Conservation (phyloP, 2,888 invertebrate genomes). For the Carabus problematicus region DNA sequence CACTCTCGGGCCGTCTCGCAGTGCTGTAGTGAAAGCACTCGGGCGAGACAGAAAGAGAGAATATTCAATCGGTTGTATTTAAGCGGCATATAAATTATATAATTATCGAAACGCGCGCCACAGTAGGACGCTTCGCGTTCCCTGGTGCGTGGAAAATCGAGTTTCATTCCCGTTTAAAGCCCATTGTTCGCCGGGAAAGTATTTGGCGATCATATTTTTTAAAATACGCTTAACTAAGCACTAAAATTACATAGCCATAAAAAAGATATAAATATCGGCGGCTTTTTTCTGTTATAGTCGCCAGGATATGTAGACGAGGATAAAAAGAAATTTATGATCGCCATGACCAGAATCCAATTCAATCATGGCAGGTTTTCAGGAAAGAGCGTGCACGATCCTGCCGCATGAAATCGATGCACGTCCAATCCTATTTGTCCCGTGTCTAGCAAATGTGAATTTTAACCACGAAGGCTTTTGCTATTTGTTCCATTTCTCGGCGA, state of each 20-base stretch:
- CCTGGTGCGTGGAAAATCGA: slow-evolving; percentile 21
- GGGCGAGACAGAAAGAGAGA: neutral
- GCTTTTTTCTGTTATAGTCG: slow-evolving; percentile 7
- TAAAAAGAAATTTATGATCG: slow-evolving; percentile 42
- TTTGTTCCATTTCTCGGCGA: slow-evolving; percentile 36
- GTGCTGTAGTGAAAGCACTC: too few relatives aligned
- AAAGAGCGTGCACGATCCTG: slow-evolving; percentile 14
- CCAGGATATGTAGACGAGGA: slow-evolving; percentile 35
- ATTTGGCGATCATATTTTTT: slow-evolving; percentile 37
- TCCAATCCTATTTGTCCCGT: slow-evolving; percentile 42
- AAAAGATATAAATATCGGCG: slow-evolving; percentile 40
- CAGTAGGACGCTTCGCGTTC: slow-evolving; percentile 12
- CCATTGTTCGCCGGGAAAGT: slow-evolving; percentile 30
- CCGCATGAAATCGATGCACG: slow-evolving; percentile 30
- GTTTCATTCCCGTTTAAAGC: slow-evolving; percentile 8
- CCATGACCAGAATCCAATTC: slow-evolving; percentile 42
- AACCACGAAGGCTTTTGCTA: slow-evolving; percentile 38
- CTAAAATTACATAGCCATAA: slow-evolving; percentile 40
- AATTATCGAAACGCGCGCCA: slow-evolving; percentile 20
- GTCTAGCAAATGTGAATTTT: slow-evolving; percentile 42
- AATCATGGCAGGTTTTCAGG: slow-evolving; percentile 38
- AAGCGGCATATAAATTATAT: slow-evolving; percentile 37
- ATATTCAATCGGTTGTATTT: slow-evolving; percentile 37
- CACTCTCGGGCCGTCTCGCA: too few relatives aligned
- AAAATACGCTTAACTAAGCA: slow-evolving; percentile 43